These are phyloP conservation scores for Psilopsiagon aymara DNA, from an alignment of 2,113 vertebrate species.

Conservation along the genomic window DNA sequence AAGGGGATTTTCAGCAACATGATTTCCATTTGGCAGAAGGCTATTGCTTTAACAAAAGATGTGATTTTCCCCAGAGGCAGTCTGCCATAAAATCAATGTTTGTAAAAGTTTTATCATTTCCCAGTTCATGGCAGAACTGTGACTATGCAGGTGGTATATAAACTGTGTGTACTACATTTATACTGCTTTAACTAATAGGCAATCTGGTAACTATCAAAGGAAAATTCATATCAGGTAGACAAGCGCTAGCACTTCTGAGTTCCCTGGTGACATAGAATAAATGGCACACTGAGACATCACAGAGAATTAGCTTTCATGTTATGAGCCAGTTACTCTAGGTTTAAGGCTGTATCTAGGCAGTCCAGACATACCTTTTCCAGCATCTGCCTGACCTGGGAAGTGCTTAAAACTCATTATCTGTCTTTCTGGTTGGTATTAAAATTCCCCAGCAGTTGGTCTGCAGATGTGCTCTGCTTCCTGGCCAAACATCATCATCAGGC, in stretches of 20 bases:
- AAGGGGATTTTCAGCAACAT: neutral
- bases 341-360: slow-evolving; percentile 9
- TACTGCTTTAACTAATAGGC: slow-evolving; percentile 57
- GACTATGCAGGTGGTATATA: slow-evolving; percentile 38
- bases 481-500: rapidly evolving
- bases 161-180: neutral
- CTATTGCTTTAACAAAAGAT: neutral
- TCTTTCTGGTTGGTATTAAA: neutral
- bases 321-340: neutral
- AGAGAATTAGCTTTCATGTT: neutral
- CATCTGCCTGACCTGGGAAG: slow-evolving; percentile 8
- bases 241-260: neutral
- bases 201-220: slow-evolving; percentile 53
- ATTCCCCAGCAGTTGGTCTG: neutral
- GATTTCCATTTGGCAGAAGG: slow-evolving; percentile 16
- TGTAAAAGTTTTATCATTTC: slow-evolving; percentile 10
- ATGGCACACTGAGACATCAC: slow-evolving; percentile 26
- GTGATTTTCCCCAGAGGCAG: slow-evolving; percentile 11
- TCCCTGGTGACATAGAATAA: slow-evolving; percentile 10
- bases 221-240: slow-evolving; percentile 6
- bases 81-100: slow-evolving; percentile 16
- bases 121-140: neutral
- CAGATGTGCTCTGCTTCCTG: neutral
- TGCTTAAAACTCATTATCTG: neutral
- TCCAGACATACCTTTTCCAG: neutral